phyloP scores from a whole-genome alignment of 2,113 vertebrate genomes.

The Clarias gariepinus region DNA sequence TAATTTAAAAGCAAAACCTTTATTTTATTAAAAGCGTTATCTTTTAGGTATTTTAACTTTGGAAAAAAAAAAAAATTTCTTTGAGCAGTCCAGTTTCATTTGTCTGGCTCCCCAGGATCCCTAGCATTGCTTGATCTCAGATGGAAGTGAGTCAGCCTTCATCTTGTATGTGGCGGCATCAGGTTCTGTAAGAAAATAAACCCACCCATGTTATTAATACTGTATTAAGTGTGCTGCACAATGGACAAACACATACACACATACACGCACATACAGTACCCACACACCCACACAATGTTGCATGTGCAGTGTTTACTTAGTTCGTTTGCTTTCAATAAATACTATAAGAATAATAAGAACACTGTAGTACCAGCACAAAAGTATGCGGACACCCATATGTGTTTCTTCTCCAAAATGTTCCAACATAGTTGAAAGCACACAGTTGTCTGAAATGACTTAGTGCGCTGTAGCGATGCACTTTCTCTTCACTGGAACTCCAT shows the following conservation, averaged over 20 bases:
- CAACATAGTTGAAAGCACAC: too few species aligned
- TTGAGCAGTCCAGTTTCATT: background rate
- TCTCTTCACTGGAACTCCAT: too few species aligned
- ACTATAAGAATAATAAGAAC: background rate
- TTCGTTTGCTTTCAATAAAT: background rate
- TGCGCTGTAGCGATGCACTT: too few species aligned
- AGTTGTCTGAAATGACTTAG: too few species aligned
- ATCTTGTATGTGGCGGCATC: slow-evolving; percentile 53
- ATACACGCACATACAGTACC: too few species aligned
- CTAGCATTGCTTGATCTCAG: slow-evolving; percentile 66
- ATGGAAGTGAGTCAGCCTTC: slow-evolving; percentile 59
- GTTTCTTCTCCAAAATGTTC: background rate
- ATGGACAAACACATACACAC: too few species aligned
- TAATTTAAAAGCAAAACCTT: background rate
- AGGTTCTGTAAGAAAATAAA: slow-evolving; percentile 61
- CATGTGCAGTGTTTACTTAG: too few species aligned
- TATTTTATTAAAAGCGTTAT: background rate
- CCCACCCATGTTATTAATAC: background rate
- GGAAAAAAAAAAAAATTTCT: background rate
- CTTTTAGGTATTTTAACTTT: background rate
- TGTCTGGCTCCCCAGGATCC: background rate
- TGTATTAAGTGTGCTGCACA: background rate
- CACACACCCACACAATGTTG: too few species aligned
- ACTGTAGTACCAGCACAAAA: background rate
- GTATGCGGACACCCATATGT: background rate